Base-by-base conservation (phyloP, 2,888 invertebrate species). In the Phyllotreta striolata region DNA sequence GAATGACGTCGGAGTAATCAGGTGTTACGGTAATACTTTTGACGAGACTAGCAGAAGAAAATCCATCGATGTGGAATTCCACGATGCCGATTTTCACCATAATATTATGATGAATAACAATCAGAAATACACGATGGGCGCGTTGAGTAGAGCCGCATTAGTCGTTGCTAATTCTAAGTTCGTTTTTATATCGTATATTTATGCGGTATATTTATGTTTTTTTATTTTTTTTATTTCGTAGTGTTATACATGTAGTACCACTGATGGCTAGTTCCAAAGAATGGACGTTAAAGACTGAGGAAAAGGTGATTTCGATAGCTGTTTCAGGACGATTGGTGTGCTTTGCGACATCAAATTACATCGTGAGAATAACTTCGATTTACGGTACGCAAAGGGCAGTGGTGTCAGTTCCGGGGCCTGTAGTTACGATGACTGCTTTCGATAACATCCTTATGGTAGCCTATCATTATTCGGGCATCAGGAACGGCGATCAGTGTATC, bases 41-140 rank as follows among this genome's bases (percentile, higher is more conserved):
- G 91, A 91, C 8, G 79, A 79, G 62, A 68, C 72, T 7, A 79
- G 80, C 37, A 74, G 78, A 47, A 92, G 91, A n/a, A n/a, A n/a
- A 59, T 89, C 89, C 0, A 93, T 98, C 57, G 96, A 97, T 79
- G 92, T 98, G 0, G 96, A 97, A 80, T 99, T 98, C 81, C 97
- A 98, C 74, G 96, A 99, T 81, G 87, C 91, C 0, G 88, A 90
- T 55, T 84, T 93, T 8, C 96, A 98, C 79, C 95, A 95, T 77
- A 89, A 93, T 14, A 88, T 98, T 79, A 93, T 95, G 78, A 85
- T 98, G 69, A 89, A 89, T 74, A 98, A 99, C 83, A 90, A 89
- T 76, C 83, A 90, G 43, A 89, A 90, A 67, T 95, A 96, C 81
- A 90, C 89, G 0, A 89, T 98, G 87, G 98, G 94, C 7, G 91